phyloP scores from a whole-genome alignment of 2,888 invertebrate species.

The Exephanes ischioxanthus region DNA sequence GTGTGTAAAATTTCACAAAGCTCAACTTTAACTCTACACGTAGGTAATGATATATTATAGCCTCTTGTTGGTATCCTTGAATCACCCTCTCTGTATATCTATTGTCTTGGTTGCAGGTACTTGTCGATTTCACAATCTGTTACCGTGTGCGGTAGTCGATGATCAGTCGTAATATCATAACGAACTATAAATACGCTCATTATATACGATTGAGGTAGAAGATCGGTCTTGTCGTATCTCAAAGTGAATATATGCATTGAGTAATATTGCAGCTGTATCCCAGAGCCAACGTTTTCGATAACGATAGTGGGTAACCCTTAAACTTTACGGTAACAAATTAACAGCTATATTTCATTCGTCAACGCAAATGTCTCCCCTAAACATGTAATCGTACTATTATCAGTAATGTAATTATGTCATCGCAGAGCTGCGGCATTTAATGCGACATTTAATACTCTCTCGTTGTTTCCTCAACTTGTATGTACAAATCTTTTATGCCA shows the following conservation, averaged over 20 bases:
- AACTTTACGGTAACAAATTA: conserved; percentile 73
- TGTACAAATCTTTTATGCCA: background rate
- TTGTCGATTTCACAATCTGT: conserved; percentile 26
- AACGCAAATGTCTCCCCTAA: conserved; percentile 64
- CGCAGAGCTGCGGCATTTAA: background rate
- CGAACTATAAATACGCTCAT: conserved; percentile 34
- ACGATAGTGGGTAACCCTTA: conserved; percentile 27
- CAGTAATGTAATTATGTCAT: conserved; percentile 8
- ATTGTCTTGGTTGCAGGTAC: conserved; percentile 9
- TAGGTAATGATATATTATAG: background rate
- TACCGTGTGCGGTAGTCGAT: background rate
- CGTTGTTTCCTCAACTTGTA: background rate
- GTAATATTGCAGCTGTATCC: conserved; percentile 81
- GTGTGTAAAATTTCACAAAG: background rate
- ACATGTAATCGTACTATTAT: background rate
- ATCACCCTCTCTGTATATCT: background rate
- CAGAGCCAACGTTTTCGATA: conserved; percentile 69
- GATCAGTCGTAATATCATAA: conserved; percentile 22
- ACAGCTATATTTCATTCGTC: conserved; percentile 75
- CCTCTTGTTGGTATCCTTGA: background rate
- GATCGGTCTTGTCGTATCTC: conserved; percentile 56
- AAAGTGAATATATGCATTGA: conserved; percentile 67
- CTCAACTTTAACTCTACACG: background rate
- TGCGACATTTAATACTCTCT: conserved; percentile 44
- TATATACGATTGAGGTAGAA: conserved; percentile 68